These are phyloP conservation scores for Sthenelais limicola DNA, from an alignment of 2,888 invertebrate genomes.

Conservation along the genomic window DNA sequence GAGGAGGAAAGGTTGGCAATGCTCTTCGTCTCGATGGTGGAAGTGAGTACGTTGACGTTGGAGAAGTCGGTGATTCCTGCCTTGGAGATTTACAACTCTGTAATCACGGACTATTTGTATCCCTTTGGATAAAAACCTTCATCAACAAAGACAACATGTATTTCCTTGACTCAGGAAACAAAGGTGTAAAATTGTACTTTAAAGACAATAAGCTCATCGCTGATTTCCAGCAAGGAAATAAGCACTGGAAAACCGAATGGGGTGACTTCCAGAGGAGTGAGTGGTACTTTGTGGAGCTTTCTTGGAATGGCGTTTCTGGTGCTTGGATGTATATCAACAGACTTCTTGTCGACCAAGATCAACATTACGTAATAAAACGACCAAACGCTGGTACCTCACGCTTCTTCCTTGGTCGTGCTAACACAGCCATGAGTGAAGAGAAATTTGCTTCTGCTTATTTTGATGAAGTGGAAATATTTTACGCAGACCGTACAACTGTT, in stretches of 20 bases:
- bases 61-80: slow-evolving; percentile 60
- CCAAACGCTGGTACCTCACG: slow-evolving; percentile 5
- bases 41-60: slow-evolving; percentile 61
- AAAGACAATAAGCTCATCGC: slow-evolving; percentile 55
- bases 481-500: slow-evolving; percentile 54
- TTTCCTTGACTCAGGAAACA: slow-evolving; percentile 57
- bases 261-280: slow-evolving; percentile 51
- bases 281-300: slow-evolving; percentile 69
- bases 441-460: slow-evolving; percentile 57
- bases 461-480: slow-evolving; percentile 61
- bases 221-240: slow-evolving; percentile 56
- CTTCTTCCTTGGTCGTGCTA: slow-evolving; percentile 61
- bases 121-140: slow-evolving; percentile 63
- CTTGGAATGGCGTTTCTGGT: slow-evolving; percentile 59
- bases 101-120: slow-evolving; percentile 62
- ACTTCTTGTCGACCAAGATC: slow-evolving; percentile 49
- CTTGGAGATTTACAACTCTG: slow-evolving; percentile 63
- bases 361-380: background rate
- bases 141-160: slow-evolving; percentile 54
- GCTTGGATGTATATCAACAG: slow-evolving; percentile 62
- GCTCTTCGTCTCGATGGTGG: slow-evolving; percentile 57
- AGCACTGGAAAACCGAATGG: slow-evolving; percentile 52
- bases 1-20: slow-evolving; percentile 58
- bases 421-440: slow-evolving; percentile 54
- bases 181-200: slow-evolving; percentile 60